A percentile compares a stretch with the other conserved stretches of the same genome.
phyloP scores from a whole-genome alignment of 2,113 vertebrate species.

The Scopus umbretta region DNA sequence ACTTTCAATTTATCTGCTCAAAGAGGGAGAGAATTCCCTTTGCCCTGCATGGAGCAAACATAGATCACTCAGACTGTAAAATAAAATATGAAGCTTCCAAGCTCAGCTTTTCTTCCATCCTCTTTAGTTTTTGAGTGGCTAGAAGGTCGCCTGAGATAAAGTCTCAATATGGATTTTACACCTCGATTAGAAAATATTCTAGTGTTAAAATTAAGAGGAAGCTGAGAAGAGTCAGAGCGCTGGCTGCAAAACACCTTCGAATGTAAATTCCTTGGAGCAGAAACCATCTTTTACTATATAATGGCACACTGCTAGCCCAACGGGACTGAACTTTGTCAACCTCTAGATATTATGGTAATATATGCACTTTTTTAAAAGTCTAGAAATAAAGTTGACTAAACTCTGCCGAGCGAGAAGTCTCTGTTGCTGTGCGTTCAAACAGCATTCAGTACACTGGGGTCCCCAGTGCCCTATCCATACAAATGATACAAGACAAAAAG shows the following conservation, averaged over 20 bases:
- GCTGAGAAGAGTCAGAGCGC: not conserved
- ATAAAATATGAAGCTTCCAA: not conserved
- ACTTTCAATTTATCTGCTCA: not conserved
- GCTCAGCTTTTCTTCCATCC: not conserved
- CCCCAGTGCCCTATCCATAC: not conserved
- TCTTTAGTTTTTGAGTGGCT: conserved; percentile 30
- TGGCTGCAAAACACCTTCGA: not conserved
- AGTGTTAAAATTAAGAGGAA: not conserved
- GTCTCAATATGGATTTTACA: not conserved
- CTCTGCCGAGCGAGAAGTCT: not conserved
- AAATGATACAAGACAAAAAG: not conserved
- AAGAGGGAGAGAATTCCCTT: not conserved
- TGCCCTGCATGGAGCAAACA: not conserved
- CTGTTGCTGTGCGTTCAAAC: not conserved
- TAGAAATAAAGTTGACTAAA: not conserved
- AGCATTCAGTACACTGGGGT: not conserved
- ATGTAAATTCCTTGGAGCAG: not conserved
- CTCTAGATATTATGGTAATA: conserved; percentile 1
- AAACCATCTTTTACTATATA: not conserved
- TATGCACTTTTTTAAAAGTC: not conserved
- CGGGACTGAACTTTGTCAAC: not conserved
- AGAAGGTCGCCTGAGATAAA: conserved; percentile 1
- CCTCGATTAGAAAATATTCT: conserved; percentile 8
- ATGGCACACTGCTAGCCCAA: not conserved
- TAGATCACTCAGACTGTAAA: not conserved